Conservation (phyloP, 2,113 vertebrate genomes). For the Rhynchomys soricoides region DNA sequence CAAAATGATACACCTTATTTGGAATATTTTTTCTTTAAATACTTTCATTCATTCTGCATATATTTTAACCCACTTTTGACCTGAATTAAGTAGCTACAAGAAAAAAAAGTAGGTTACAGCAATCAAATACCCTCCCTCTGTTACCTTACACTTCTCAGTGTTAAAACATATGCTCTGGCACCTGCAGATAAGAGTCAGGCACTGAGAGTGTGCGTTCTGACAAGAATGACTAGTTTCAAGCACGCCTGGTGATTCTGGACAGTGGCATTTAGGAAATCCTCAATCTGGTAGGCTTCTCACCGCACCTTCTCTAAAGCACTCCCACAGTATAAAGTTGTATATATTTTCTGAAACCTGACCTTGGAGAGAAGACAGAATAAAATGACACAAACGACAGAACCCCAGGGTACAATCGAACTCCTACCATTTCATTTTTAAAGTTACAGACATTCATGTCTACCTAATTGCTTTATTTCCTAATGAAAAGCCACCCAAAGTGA, state of each 20-base stretch:
- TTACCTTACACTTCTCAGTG: slow-evolving; percentile 80
- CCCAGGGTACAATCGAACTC: slow-evolving; percentile 48
- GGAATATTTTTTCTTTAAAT: slow-evolving; percentile 45
- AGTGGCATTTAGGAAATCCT: slow-evolving; percentile 84
- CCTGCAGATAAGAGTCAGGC: slow-evolving; percentile 84
- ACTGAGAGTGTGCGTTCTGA: slow-evolving; percentile 80
- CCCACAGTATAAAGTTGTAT: slow-evolving; percentile 73
- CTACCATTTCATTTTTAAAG: not conserved
- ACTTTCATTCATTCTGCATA: slow-evolving; percentile 34
- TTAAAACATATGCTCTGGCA: slow-evolving; percentile 81
- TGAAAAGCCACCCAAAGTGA: not conserved
- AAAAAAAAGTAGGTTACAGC: slow-evolving; percentile 75
- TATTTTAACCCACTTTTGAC: slow-evolving; percentile 63
- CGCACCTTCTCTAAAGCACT: slow-evolving; percentile 80
- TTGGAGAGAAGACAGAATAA: slow-evolving; percentile 64
- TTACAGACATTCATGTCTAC: not conserved
- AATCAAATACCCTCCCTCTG: slow-evolving; percentile 75
- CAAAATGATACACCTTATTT: slow-evolving; percentile 35
- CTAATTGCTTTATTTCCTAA: not conserved
- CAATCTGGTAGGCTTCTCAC: slow-evolving; percentile 83
- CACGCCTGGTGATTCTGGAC: slow-evolving; percentile 84
- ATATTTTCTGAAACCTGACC: slow-evolving; percentile 73
- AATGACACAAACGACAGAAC: slow-evolving; percentile 68
- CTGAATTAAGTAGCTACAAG: slow-evolving; percentile 57
- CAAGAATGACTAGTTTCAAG: slow-evolving; percentile 84